phyloP scores from a whole-genome alignment of 2,797 vertebrate species.

The Calcarius lapponicus region DNA sequence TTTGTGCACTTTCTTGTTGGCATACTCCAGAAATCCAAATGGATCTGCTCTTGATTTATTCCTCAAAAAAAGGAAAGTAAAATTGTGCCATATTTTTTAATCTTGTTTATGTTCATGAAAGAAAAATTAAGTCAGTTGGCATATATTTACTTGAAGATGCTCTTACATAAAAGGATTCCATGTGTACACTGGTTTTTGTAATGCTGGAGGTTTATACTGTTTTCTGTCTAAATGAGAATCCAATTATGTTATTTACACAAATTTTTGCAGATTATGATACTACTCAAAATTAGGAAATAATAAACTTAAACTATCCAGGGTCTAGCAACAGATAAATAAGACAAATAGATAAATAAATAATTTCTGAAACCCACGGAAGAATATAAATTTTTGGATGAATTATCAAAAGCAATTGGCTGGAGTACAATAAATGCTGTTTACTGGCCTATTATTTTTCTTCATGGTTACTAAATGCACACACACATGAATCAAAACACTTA shows the following conservation, averaged over 20 bases:
- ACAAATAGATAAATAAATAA: neutral
- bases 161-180: neutral
- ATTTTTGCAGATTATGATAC: neutral
- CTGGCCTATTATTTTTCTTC: constrained; percentile 30
- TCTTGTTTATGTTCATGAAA: neutral
- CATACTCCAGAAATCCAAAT: neutral
- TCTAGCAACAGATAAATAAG: neutral
- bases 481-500: constrained; percentile 62
- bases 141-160: neutral
- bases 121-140: neutral
- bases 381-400: neutral
- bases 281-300: neutral
- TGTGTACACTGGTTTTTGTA: neutral
- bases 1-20: neutral
- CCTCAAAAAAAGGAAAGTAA: neutral
- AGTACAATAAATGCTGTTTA: constrained; percentile 30
- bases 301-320: neutral
- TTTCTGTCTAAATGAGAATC: neutral
- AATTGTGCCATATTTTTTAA: neutral
- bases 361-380: constrained; percentile 4
- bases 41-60: neutral
- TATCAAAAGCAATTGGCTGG: constrained; percentile 39
- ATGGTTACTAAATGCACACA: neutral
- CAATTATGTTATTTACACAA: neutral
- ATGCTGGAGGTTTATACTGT: neutral